A percentile compares a stretch with the other conserved stretches of the same genome.
These are phyloP conservation scores for Mylabris sibirica DNA, from an alignment of 2,888 invertebrate genomes.

Conservation along the genomic window DNA sequence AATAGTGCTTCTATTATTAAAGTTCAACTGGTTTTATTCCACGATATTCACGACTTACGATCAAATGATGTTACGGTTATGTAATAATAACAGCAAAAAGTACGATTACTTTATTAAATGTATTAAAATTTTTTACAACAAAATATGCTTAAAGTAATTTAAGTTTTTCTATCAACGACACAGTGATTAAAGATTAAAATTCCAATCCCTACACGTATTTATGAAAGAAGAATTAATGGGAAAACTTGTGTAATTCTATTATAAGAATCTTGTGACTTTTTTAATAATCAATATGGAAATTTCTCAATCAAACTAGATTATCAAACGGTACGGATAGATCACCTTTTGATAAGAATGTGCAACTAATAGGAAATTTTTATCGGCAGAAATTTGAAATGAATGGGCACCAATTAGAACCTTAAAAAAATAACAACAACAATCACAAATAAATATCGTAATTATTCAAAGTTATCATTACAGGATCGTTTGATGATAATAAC, in stretches of 20 bases:
- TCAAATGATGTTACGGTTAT: neutral
- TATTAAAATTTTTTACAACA: too few species aligned
- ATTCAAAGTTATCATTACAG: constrained; percentile 39
- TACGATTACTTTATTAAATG: too few species aligned
- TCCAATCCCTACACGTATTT: neutral
- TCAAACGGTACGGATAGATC: constrained; percentile 38
- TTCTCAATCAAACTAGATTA: neutral
- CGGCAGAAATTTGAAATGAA: constrained; percentile 70
- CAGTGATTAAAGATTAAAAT: too few species aligned
- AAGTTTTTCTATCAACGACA: neutral
- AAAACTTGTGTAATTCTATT: neutral
- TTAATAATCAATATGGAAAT: too few species aligned
- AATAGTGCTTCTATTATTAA: neutral
- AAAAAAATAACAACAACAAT: constrained; percentile 37
- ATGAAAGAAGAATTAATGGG: neutral
- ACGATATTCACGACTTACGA: neutral
- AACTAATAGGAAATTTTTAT: constrained; percentile 70
- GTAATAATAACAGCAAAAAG: neutral
- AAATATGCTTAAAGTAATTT: neutral
- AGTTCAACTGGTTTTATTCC: neutral
- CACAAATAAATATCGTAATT: neutral
- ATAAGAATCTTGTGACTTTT: neutral
- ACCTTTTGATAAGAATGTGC: constrained; percentile 72
- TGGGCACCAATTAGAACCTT: constrained; percentile 60
- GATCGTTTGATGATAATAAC: constrained; percentile 43